Evolutionary conservation across 2,797 vertebrate species (phyloP), one percentile per base, ranked within the genome.

Genomic region (Melanotaenia maccullochi): DNA sequence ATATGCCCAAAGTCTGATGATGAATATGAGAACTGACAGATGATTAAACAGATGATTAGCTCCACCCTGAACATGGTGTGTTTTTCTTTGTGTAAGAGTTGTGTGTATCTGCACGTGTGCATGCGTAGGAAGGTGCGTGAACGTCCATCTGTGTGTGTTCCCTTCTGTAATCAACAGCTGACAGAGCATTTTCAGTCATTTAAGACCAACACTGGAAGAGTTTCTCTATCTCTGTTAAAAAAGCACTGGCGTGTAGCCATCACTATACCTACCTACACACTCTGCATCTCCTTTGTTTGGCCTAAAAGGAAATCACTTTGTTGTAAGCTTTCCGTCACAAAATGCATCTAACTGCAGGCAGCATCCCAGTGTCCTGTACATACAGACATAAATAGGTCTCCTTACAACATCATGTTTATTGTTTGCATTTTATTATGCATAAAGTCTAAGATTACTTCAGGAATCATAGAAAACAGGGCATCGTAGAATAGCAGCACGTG

Each of bases 11-110:
- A 52, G 63, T 63, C 54, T 55, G 61, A 73, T 88, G 83, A 89
- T 76, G 80, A 78, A 75, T 60, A 90, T 78, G 44, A 66, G 74
- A 86, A 72, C 66, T 81, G 88, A 89, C 88, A 91, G 81, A 86
- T 33, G 75, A 90, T 89, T 86, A 90, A 73, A 89, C 85, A 86
- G 79, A 80, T 89, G 88, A 90, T 91, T 87, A 86, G 81, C 65
- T 82, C 69, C 9, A 65, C 35, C 16, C 82, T 81, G 70, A 81
- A 83, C 25, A 9, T 74, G 42, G 66, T 1, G 68, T 71, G 61
- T 80, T 75, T 78, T 20, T 38, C 36, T 60, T 28, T 59, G 60
- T 68, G 73, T 40, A 9, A 20, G 61, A 65, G 58, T 78, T 67
- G 68, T 79, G 69, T 69, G 44, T 67, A 33, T 61, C 11, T 40